Base-by-base conservation (phyloP, 2,888 invertebrate genomes). In the Rhodophaea formosa region DNA sequence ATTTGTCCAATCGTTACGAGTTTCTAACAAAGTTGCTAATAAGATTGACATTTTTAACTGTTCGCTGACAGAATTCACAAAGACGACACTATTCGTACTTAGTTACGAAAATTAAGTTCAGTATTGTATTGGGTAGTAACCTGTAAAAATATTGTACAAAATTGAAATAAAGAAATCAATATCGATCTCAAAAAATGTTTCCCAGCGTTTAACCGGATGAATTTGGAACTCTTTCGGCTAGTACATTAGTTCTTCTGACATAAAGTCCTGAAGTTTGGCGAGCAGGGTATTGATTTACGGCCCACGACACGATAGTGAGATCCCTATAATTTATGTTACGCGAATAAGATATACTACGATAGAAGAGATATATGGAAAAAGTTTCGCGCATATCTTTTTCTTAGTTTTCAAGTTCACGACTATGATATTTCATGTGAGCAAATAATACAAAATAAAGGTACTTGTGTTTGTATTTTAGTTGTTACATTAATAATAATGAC, bases 121-220 rank as follows among this genome's bases (percentile, higher is more conserved):
- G n/a, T n/a, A n/a, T n/a, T n/a, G n/a, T n/a, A n/a, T n/a, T n/a
- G n/a, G n/a, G n/a, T n/a, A n/a, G n/a, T n/a, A n/a, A n/a, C n/a
- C n/a, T n/a, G n/a, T n/a, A n/a, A n/a, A n/a, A n/a, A n/a, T n/a
- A n/a, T n/a, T n/a, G n/a, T n/a, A n/a, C n/a, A n/a, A n/a, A n/a
- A n/a, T n/a, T n/a, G n/a, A n/a, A n/a, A n/a, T 23, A 23, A 3
- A 23, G 5, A 23, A 2, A 23, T 23, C 23, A 39, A 39, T n/a
- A 65, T 64, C 59, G 64, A 39, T 62, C 64, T 63, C 67, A 70
- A 71, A 71, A 67, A 67, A 71, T 62, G 62, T 68, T 59, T 57
- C 58, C 57, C 54, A 54, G 61, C 62, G 62, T 61, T 71, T 72
- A 71, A 74, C 67, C 67, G 62, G 66, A 71, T 71, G 65, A 62